Evolutionary conservation across 2,888 invertebrate species (phyloP).

Genomic region (Drosophila mayaguana): DNA sequence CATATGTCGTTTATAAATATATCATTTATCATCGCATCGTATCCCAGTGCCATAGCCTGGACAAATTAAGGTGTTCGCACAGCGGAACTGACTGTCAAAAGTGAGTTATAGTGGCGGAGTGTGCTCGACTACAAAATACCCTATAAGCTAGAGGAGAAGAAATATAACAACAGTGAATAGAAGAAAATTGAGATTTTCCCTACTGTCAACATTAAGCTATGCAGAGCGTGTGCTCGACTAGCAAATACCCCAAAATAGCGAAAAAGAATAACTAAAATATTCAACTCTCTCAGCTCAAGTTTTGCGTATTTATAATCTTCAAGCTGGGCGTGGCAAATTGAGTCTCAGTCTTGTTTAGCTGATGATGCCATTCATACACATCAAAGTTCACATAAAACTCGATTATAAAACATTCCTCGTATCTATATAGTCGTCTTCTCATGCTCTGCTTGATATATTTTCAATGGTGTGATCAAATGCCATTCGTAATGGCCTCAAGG

Average conservation of each 20-base stretch:
- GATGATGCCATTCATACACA: not conserved
- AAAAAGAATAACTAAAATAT: not conserved
- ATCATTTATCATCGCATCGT: conserved; percentile 21
- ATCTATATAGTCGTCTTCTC: not conserved
- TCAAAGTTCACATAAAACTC: not conserved
- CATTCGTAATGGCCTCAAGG: conserved; percentile 16
- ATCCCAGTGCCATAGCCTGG: conserved; percentile 13
- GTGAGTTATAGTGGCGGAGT: too few relatives aligned
- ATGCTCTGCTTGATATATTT: not conserved
- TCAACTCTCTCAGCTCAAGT: not conserved
- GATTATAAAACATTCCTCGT: not conserved
- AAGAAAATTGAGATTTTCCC: not conserved
- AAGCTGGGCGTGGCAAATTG: not conserved
- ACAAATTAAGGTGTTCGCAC: conserved; percentile 37
- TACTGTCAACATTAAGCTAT: not conserved
- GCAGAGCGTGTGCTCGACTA: not conserved
- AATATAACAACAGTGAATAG: not conserved
- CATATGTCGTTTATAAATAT: conserved; percentile 26
- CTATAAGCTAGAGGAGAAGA: not conserved
- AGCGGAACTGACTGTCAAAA: conserved; percentile 49
- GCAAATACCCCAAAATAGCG: not conserved
- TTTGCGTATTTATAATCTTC: not conserved
- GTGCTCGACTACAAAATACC: not conserved
- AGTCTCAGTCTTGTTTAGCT: not conserved
- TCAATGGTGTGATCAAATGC: not conserved